A percentile compares a stretch with the other conserved stretches of the same genome.
Conservation (phyloP, 2,888 invertebrate species). For the Chalcosyrphus nemorum region DNA sequence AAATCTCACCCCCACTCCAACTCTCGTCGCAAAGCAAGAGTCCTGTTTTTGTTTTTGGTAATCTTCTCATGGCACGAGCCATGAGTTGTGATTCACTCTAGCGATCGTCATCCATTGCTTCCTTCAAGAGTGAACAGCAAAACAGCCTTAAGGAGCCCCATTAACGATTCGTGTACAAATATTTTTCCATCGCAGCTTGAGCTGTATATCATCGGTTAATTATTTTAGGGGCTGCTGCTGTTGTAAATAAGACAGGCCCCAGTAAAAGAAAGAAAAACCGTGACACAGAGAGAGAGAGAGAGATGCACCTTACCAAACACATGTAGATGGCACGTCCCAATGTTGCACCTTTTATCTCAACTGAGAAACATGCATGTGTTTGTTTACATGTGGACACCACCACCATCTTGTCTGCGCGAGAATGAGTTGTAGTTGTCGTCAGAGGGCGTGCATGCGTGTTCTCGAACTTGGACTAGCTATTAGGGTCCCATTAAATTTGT, state of each 20-base stretch:
- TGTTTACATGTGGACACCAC: too few species aligned
- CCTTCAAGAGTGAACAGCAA: too few species aligned
- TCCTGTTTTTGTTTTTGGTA: too few species aligned
- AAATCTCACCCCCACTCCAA: background rate
- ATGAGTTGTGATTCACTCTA: slow-evolving; percentile 54
- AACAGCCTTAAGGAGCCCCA: slow-evolving; percentile 64
- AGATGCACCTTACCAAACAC: slow-evolving; percentile 45
- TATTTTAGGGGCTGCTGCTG: slow-evolving; percentile 60
- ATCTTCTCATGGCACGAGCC: slow-evolving; percentile 61
- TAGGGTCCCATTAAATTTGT: slow-evolving; percentile 51
- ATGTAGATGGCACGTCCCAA: slow-evolving; percentile 35
- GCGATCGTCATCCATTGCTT: slow-evolving; percentile 16
- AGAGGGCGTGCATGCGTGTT: slow-evolving; percentile 60
- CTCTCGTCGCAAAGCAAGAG: too few species aligned
- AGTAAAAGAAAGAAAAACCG: too few species aligned
- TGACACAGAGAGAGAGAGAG: slow-evolving; percentile 36
- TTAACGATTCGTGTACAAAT: slow-evolving; percentile 65
- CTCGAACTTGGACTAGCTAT: slow-evolving; percentile 13
- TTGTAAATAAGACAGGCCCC: background rate
- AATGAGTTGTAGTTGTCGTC: slow-evolving; percentile 58
- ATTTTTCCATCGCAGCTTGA: slow-evolving; percentile 61
- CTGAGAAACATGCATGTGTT: slow-evolving; percentile 25
- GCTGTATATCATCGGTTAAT: slow-evolving; percentile 69
- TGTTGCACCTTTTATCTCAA: slow-evolving; percentile 52
- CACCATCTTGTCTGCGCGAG: slow-evolving; percentile 32